Evolutionary conservation across 1,140 invertebrate genomes (phyloP).

Genomic region (Magallana ariakensis): DNA sequence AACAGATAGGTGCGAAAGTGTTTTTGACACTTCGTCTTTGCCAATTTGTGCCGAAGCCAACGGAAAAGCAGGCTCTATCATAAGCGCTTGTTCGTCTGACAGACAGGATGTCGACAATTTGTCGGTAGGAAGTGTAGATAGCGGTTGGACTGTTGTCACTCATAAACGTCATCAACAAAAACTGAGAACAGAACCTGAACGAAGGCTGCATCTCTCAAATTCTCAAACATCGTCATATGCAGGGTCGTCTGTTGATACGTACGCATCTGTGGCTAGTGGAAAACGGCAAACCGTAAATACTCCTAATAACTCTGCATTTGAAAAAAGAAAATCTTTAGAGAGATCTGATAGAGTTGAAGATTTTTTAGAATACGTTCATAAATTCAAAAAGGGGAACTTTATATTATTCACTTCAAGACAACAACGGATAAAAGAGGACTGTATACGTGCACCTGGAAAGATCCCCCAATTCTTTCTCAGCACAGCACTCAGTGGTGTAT

Average conservation of each 20-base stretch:
- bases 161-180: background rate
- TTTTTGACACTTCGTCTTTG: background rate
- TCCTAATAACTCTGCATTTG: background rate
- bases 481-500: constrained; percentile 60
- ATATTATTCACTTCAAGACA: constrained; percentile 16
- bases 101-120: background rate
- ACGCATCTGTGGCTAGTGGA: background rate
- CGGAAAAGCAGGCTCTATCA: background rate
- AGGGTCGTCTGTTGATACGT: background rate
- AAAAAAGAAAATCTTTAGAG: background rate
- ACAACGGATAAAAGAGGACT: constrained; percentile 20
- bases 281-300: background rate
- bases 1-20: background rate
- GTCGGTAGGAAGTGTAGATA: background rate
- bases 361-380: constrained; percentile 24
- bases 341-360: constrained; percentile 8
- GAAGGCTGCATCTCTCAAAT: background rate
- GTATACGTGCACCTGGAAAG: constrained; percentile 56
- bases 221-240: background rate
- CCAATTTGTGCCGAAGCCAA: background rate
- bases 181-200: background rate
- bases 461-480: constrained; percentile 51
- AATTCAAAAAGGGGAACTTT: constrained; percentile 35
- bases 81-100: background rate
- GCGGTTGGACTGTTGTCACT: background rate